These are phyloP conservation scores for Diachrysia chrysitis DNA, from an alignment of 2,888 invertebrate genomes.

Conservation along the genomic window DNA sequence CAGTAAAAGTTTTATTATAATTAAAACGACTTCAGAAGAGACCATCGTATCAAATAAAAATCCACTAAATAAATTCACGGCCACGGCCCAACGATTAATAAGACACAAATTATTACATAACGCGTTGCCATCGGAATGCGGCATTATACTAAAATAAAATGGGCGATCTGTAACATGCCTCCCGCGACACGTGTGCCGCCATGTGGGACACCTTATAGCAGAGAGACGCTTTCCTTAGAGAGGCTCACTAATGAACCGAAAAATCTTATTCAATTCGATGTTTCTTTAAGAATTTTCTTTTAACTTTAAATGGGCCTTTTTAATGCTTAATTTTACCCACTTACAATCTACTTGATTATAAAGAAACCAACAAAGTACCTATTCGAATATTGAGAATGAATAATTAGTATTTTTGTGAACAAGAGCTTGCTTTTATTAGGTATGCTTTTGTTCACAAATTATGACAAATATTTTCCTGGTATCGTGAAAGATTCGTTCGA, in stretches of 20 bases:
- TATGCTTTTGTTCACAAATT: neutral
- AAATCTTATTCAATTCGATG: neutral
- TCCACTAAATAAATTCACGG: slow-evolving; percentile 43
- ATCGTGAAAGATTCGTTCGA: neutral
- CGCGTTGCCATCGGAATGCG: slow-evolving; percentile 59
- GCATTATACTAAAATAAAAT: slow-evolving; percentile 61
- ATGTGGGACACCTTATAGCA: slow-evolving; percentile 16
- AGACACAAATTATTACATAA: slow-evolving; percentile 52
- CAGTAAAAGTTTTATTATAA: neutral
- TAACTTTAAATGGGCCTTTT: neutral
- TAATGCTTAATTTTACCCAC: too few species aligned
- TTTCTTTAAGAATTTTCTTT: neutral
- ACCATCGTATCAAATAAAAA: neutral
- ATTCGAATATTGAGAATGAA: neutral
- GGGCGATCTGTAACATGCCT: slow-evolving; percentile 54
- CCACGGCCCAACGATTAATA: slow-evolving; percentile 45
- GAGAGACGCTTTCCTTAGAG: slow-evolving; percentile 1
- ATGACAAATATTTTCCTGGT: neutral
- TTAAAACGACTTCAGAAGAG: neutral
- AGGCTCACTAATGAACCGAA: neutral
- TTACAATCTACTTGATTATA: too few species aligned
- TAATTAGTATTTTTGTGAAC: neutral
- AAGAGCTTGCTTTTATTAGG: neutral
- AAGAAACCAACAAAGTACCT: neutral
- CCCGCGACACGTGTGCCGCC: slow-evolving; percentile 17